These are phyloP conservation scores for Acleris sparsana DNA, from an alignment of 2,888 invertebrate species.

Conservation along the genomic window DNA sequence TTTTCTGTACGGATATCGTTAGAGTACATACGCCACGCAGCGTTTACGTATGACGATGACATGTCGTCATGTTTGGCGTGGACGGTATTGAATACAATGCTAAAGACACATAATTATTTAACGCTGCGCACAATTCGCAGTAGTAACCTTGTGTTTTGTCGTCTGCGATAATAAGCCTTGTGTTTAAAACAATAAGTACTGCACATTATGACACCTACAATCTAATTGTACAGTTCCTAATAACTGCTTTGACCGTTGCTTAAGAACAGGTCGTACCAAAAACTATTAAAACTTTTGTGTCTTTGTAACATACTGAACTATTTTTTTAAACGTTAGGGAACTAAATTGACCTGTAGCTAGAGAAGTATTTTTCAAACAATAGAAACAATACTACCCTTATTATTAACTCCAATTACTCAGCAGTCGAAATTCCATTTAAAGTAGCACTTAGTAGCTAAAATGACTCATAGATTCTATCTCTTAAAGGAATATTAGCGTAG, in stretches of 20 bases:
- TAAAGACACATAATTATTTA: conserved; percentile 46
- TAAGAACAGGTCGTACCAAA: background rate
- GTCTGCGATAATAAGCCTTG: conserved; percentile 12
- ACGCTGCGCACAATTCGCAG: conserved; percentile 47
- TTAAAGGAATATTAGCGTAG: conserved; percentile 44
- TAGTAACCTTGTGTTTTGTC: conserved; percentile 28
- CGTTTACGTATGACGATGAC: conserved; percentile 8
- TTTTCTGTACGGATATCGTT: conserved; percentile 1
- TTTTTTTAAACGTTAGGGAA: background rate
- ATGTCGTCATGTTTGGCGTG: conserved; percentile 38
- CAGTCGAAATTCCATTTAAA: conserved; percentile 24
- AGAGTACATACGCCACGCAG: background rate
- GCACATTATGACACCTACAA: background rate
- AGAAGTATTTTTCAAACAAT: background rate
- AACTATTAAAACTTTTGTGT: background rate
- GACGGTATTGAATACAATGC: conserved; percentile 49
- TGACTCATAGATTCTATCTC: conserved; percentile 40
- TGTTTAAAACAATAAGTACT: conserved; percentile 12
- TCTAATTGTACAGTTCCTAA: background rate
- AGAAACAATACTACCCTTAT: conserved; percentile 1
- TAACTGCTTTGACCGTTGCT: background rate
- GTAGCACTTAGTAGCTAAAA: conserved; percentile 26
- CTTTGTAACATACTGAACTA: background rate
- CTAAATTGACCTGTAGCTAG: too few relatives aligned
- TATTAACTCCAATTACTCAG: conserved; percentile 4